phyloP scores from a whole-genome alignment of 2,113 vertebrate species.

The Podarcis muralis region DNA sequence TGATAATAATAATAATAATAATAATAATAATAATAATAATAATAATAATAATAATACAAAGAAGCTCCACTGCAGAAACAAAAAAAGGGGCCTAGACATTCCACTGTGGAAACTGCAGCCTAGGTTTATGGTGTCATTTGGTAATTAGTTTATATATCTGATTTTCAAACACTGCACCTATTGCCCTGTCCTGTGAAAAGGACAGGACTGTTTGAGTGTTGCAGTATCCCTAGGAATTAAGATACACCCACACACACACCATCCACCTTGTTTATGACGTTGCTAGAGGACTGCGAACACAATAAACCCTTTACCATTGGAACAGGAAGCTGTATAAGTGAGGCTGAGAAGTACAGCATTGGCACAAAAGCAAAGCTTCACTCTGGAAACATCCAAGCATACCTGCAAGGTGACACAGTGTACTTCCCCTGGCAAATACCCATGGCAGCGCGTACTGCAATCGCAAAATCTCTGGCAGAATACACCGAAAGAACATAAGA shows the following conservation, averaged over 20 bases:
- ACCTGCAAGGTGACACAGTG: background rate
- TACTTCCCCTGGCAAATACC: conserved; percentile 49
- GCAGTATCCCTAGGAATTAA: conserved; percentile 8
- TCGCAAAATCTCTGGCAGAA: conserved; percentile 32
- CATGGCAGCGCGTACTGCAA: background rate
- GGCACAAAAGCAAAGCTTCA: conserved; percentile 50
- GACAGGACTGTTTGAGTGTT: background rate
- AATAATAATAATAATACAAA: too few species aligned
- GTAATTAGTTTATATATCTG: too few species aligned
- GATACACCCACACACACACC: conserved; percentile 23
- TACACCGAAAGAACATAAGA: conserved; percentile 22
- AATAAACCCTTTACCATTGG: conserved; percentile 23
- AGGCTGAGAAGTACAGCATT: conserved; percentile 45
- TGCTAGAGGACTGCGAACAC: background rate
- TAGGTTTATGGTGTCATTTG: too few species aligned
- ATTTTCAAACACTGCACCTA: too few species aligned
- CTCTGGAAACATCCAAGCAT: conserved; percentile 25
- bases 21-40: too few species aligned
- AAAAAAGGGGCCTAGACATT: too few species aligned
- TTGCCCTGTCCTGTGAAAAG: background rate
- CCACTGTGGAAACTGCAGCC: too few species aligned
- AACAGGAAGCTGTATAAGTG: conserved; percentile 26
- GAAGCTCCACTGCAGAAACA: too few species aligned
- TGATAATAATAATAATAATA: too few species aligned
- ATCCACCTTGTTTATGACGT: conserved; percentile 32